Evolutionary conservation across 2,888 invertebrate species (phyloP), one percentile per base, ranked within the genome.

Genomic region (Anoplius nigerrimus): DNA sequence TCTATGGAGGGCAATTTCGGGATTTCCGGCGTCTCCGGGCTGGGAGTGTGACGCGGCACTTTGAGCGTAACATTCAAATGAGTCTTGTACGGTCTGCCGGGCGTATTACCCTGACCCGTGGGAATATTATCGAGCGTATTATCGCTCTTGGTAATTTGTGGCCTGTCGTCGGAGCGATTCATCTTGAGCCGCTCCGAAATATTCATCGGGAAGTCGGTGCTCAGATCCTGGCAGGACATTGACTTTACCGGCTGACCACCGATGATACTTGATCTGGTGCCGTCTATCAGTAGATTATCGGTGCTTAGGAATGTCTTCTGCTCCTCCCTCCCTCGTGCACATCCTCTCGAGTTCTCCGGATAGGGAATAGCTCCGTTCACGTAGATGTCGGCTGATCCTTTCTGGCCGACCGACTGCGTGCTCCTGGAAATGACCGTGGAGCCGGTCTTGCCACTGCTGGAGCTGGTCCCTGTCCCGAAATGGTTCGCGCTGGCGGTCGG

Each of bases 41-140:
- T 77, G 6, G 67, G 2, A 2, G 66, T 24, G 8, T 8, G 15
- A 5, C 66, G 65, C 2, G 80, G 78, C 1, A 61, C 48, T 34
- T 71, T 87, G 18, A 90, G 66, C 1, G 86, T 88, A 2, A 89
- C 87, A 60, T 85, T 86, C 11, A 90, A 64, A 53, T 88, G 87
- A 24, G 89, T 89, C 43, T 83, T 86, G 72, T 86, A 90, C 1
- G 88, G 85, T 58, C 82, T 87, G 15, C 21, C 46, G 1, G 82
- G 63, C 2, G 62, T 54, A 45, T 72, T 74, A 6, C 51, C 57
- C 4, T 16, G 48, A 2, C 48, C 48, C 3, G 22, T 11, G 0
- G 79, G 59, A 18, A 68, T 69, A 54, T 73, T 81, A 66, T 85
- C 84, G 52, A 86, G 56, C 2, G 82, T 80, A 56, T 84, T 84